Base-by-base conservation (phyloP, 2,797 vertebrate species). In the Varecia variegata region DNA sequence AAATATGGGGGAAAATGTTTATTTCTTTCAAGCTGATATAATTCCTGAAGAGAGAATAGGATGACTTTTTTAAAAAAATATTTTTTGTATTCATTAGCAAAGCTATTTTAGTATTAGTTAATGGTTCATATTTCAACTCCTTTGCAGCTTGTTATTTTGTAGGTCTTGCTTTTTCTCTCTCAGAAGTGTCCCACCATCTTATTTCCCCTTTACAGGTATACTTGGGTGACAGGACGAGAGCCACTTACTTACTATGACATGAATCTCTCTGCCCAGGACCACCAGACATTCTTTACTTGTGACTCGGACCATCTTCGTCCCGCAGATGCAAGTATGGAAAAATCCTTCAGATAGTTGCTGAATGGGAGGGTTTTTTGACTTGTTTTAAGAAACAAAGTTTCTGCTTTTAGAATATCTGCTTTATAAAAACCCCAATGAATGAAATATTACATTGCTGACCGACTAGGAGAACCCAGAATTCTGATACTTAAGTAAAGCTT, bases 211-310 rank as follows among this genome's bases (percentile, higher is more conserved):
- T 97, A 62, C 98, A 99, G 99, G 97, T 99, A 99, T 65, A 99
- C 99, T 0, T 99, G 99, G 99, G 99, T 99, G 81, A 99, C 99
- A 1, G 99, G 99, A 98, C 98, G 99, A 98, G 99, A 99, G 93
- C 99, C 99, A 47, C 98, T 99, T 97, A 99, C 99, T 3, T 99
- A 99, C 97, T 99, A 99, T 35, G 99, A 99, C 97, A 99, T 99
- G 99, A 99, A 99, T 98, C 98, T 99, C 98, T 99, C 99, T 1
- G 99, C 99, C 1, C 99, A 99, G 96, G 99, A 99, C 98, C 99
- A 99, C 97, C 99, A 99, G 98, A 99, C 99, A 0, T 99, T 99
- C 98, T 99, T 99, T 68, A 99, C 99, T 0, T 99, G 99, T 96
- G 99, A 99, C 98, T 99, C 99, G 0, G 99, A 99, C 98, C 99